phyloP scores from a whole-genome alignment of 2,113 vertebrate species.

The Ceyx melanurus region DNA sequence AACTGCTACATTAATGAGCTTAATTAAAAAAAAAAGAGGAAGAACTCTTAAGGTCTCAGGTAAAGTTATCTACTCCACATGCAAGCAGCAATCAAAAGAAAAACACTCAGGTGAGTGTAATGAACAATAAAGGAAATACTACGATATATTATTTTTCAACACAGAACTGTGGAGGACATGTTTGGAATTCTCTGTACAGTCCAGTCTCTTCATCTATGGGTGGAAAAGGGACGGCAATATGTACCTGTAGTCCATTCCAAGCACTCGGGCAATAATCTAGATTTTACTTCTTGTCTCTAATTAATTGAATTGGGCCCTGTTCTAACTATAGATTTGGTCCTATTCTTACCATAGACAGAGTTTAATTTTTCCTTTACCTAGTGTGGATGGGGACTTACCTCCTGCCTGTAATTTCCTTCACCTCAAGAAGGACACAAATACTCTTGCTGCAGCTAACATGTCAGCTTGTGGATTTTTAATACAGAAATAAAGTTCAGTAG shows the following conservation, averaged over 20 bases:
- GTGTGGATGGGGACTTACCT: not conserved
- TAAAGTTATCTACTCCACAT: not conserved
- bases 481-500: conserved; percentile 25
- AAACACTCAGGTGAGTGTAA: not conserved
- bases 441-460: not conserved
- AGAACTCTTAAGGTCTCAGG: not conserved
- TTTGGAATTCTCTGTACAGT: not conserved
- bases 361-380: not conserved
- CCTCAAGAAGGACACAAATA: not conserved
- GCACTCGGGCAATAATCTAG: not conserved
- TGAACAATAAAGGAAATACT: not conserved
- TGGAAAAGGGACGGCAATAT: too few relatives aligned
- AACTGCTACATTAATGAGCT: not conserved
- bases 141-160: not conserved
- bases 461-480: not conserved
- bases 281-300: not conserved
- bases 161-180: not conserved
- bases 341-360: not conserved
- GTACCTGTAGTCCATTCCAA: not conserved
- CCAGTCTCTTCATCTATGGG: not conserved
- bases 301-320: not conserved
- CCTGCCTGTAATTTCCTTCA: not conserved
- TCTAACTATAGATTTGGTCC: not conserved
- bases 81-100: not conserved
- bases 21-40: not conserved